These are phyloP conservation scores for Macquaria ambigua DNA, from an alignment of 2,113 vertebrate species.

Conservation along the genomic window DNA sequence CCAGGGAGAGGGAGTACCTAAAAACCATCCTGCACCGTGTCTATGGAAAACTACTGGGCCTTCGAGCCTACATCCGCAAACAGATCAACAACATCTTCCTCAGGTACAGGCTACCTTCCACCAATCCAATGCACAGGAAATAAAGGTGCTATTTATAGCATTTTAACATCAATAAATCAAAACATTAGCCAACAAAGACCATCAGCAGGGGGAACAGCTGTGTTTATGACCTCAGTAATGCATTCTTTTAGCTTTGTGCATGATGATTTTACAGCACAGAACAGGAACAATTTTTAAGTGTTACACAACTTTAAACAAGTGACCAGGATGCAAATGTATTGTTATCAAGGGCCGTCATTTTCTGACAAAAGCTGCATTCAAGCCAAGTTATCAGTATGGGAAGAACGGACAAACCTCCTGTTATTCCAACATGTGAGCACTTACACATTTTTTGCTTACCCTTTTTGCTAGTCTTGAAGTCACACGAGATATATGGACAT, in stretches of 20 bases:
- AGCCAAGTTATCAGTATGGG: background rate
- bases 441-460: too few relatives aligned
- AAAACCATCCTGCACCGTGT: slow-evolving; percentile 95
- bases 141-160: slow-evolving; percentile 13
- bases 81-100: slow-evolving; percentile 97
- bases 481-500: background rate
- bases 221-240: background rate
- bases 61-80: slow-evolving; percentile 94
- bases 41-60: slow-evolving; percentile 93
- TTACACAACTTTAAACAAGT: background rate
- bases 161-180: slow-evolving; percentile 21
- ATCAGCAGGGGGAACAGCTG: slow-evolving; percentile 8
- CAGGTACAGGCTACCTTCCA: slow-evolving; percentile 78
- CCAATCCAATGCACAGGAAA: background rate
- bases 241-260: background rate
- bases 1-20: slow-evolving; percentile 92
- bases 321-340: background rate
- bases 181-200: slow-evolving; percentile 18
- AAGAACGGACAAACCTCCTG: background rate
- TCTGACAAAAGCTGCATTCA: background rate
- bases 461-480: background rate
- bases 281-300: background rate
- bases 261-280: slow-evolving; percentile 1
- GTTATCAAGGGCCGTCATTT: background rate
- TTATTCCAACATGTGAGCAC: background rate